A percentile compares a stretch with the other conserved stretches of the same genome.
Evolutionary conservation across 2,888 invertebrate species (phyloP).

Genomic region (Xanthorhoe spadicearia): DNA sequence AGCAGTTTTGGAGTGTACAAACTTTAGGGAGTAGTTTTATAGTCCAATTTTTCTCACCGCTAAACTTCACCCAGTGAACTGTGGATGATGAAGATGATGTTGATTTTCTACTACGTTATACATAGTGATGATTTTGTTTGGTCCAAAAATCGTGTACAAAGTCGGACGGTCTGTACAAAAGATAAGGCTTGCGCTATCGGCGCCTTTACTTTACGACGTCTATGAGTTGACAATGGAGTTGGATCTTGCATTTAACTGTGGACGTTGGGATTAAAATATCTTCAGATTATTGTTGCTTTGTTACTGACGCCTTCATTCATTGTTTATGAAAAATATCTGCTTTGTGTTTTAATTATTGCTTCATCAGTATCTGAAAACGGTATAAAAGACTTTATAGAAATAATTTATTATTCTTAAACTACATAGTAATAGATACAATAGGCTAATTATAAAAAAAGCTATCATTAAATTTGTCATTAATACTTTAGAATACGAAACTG

Average conservation of each 20-base stretch:
- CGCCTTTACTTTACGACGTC: slow-evolving; percentile 57
- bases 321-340: slow-evolving; percentile 24
- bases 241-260: slow-evolving; percentile 56
- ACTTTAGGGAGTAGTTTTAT: too few species aligned
- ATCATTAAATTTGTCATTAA: too few species aligned
- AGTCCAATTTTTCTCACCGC: too few species aligned
- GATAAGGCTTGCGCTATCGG: slow-evolving; percentile 32
- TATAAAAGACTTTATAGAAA: neutral
- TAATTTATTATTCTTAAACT: too few species aligned
- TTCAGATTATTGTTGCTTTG: slow-evolving; percentile 53
- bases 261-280: slow-evolving; percentile 60
- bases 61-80: too few species aligned
- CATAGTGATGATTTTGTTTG: neutral
- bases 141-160: slow-evolving; percentile 11
- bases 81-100: too few species aligned
- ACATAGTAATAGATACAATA: too few species aligned
- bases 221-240: slow-evolving; percentile 66
- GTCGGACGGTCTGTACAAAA: slow-evolving; percentile 18
- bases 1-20: too few species aligned
- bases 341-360: slow-evolving; percentile 20
- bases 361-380: slow-evolving; percentile 5
- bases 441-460: too few species aligned
- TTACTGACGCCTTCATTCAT: slow-evolving; percentile 41
- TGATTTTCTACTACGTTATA: neutral
- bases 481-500: too few species aligned